Evolutionary conservation across 2,888 invertebrate genomes (phyloP), one percentile per base, ranked within the genome.

Genomic region (Chalcosyrphus nemorum): DNA sequence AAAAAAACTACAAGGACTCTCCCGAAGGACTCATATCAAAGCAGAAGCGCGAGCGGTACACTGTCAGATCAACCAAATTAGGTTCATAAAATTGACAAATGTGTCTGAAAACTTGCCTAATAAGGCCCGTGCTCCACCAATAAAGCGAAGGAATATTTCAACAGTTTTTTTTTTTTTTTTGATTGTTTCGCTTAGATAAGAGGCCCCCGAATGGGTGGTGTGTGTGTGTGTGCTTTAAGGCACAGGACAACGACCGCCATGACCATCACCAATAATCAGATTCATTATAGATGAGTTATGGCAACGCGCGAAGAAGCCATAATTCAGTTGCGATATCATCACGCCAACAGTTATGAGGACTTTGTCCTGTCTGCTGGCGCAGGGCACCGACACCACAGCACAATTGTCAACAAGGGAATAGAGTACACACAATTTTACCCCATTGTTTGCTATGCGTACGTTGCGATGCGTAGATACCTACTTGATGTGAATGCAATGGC

Each of bases 51-150:
- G 38, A 35, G 19, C 13, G 57, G 52, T 17, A 57, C 52, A 43
- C 61, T 80, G 70, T 75, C 70, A 70, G 80, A 84, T 80, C 84
- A 80, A 84, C 70, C 78, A 84, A 84, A 84, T 84, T 74, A 70
- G 78, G 70, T 80, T 84, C 84, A 84, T 84, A 84, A 84, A 84
- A 80, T 84, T 80, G 84, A 84, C 84, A 84, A 84, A 84, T 84
- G 84, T 80, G 84, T 84, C 84, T 84, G 84, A 80, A 84, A 84
- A 80, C 21, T 84, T 84, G 38, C 38, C 65, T 59, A 80, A 80
- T 80, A 84, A 75, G 84, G 43, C 17, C 32, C 65, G 52, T 50
- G 68, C 43, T 52, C 15, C 17, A 32, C 21, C 43, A 19, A 27
- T 11, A 59, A 29, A 27, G 50, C 38, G 21, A 56, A 38, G 15